Evolutionary conservation across 2,113 vertebrate genomes (phyloP), one percentile per base, ranked within the genome.

Genomic region (Ameiurus melas): DNA sequence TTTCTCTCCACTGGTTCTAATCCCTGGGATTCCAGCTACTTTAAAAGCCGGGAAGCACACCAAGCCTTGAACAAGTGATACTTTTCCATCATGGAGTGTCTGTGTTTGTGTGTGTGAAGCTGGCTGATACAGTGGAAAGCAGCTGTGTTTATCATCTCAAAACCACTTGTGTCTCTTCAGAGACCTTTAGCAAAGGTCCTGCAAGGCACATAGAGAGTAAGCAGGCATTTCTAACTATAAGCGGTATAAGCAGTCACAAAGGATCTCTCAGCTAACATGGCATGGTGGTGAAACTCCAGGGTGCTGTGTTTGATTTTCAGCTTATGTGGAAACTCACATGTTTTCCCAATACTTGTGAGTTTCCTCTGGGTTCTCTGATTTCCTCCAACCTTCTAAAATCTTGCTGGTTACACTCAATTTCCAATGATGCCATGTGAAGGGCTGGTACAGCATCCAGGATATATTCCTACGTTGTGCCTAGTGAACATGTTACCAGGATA

Each of bases 81-180:
- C 68, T 53, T 81, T 84, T 85, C 77, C 70, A 83, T 68, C 43
- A 75, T 25, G 3, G 68, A 43, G 16, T 39, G 86, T 73, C 62
- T 80, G 0, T 71, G 55, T 83, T 68, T 64, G 6, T 87, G 57
- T 77, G 83, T 80, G 58, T 58, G 55, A 20, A 10, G 86, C 83
- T 90, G 89, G 89, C 89, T 85, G 89, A 39, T 88, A 71, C 77
- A 66, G 30, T 77, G 62, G 39, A 73, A 85, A 53, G 25, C 73
- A 87, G 53, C 25, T 47, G 68, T 75, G 77, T 64, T 90, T 87
- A 87, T 85, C 79, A 78, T 84, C 86, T 71, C 16, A 51, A 75
- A 47, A 60, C 22, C 64, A 70, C 83, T 66, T 71, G 70, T 55
- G 58, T 66, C 70, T 84, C 58, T 60, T 78, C n/a, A 39, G 7